Evolutionary conservation across 2,113 vertebrate species (phyloP).

Genomic region (Laticauda laticaudata): DNA sequence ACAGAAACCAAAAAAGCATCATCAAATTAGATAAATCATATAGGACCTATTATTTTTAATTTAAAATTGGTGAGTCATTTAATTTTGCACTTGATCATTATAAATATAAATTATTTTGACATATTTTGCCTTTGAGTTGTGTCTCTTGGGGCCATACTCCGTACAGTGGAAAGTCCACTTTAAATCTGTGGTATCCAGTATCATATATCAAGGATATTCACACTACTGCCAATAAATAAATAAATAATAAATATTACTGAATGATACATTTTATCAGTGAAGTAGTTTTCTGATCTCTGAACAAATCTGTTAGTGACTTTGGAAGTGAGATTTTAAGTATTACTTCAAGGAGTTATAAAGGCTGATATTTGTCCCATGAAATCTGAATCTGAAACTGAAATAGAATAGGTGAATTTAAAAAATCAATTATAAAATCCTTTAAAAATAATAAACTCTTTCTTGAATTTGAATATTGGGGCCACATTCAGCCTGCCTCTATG

Average conservation of each 20-base stretch:
- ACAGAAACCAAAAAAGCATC: background rate
- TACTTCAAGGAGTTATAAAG: conserved; percentile 54
- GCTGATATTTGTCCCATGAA: background rate
- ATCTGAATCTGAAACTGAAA: background rate
- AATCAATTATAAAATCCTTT: background rate
- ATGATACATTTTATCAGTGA: conserved; percentile 37
- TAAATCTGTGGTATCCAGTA: too few relatives aligned
- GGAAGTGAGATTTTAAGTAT: conserved; percentile 48
- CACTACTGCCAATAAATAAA: too few relatives aligned
- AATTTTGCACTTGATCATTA: too few relatives aligned
- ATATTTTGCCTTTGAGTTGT: too few relatives aligned
- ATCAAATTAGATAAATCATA: background rate
- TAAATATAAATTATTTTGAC: too few relatives aligned
- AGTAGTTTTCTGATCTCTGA: conserved; percentile 48
- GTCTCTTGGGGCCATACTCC: too few relatives aligned
- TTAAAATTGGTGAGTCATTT: too few relatives aligned
- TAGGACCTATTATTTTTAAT: background rate
- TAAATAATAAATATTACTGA: too few relatives aligned
- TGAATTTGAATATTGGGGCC: background rate
- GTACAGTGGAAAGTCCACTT: too few relatives aligned
- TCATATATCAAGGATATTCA: too few relatives aligned
- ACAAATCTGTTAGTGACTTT: conserved; percentile 53
- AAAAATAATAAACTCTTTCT: too few relatives aligned
- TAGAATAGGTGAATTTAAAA: background rate
- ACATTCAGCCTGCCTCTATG: too few relatives aligned